Evolutionary conservation across 2,113 vertebrate genomes (phyloP), one percentile per base, ranked within the genome.

Genomic region (Microtus montanus): DNA sequence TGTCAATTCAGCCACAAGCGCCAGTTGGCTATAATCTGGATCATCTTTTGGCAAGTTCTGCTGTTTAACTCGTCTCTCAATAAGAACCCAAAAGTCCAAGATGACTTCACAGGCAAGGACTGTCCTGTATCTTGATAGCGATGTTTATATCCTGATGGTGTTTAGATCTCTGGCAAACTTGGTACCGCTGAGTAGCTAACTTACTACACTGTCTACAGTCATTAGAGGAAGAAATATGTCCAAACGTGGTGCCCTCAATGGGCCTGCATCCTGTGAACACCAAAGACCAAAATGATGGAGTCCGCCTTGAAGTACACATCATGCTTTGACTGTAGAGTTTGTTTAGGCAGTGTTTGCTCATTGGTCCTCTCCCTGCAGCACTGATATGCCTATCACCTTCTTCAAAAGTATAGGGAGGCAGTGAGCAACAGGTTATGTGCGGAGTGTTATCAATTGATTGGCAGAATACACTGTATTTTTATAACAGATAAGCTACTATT

Each of bases 151-250:
- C 52, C 47, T 86, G 24, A 80, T 84, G 77, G 61, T 91, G 73
- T 95, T 73, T 66, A 83, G 64, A 12, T 89, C 41, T 82, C 30
- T 93, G 52, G 52, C 22, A 94, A 90, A 88, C 64, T 95, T 87
- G 30, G 66, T 80, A 44, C 52, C 90, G 24, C 7, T 70, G 89
- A 75, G 20, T 73, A 4, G 33, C n/a, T 96, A 47, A 4, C 41
- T 84, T 93, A 89, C 9, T 68, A 44, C 66, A 11, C 61, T 87
- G 41, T 5, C 30, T 38, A 35, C 70, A 49, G 5, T 75, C 44
- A 74, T 47, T 75, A 86, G 12, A 68, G 74, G 74, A 87, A 89
- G 38, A 92, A 71, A 54, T 87, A 49, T 41, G 58, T 71, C 38
- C 26, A 87, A 30, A 61, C 66, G 30, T 74, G 28, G 41, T 87